phyloP scores from a whole-genome alignment of 1,140 invertebrate species.

The Macrobrachium rosenbergii region DNA sequence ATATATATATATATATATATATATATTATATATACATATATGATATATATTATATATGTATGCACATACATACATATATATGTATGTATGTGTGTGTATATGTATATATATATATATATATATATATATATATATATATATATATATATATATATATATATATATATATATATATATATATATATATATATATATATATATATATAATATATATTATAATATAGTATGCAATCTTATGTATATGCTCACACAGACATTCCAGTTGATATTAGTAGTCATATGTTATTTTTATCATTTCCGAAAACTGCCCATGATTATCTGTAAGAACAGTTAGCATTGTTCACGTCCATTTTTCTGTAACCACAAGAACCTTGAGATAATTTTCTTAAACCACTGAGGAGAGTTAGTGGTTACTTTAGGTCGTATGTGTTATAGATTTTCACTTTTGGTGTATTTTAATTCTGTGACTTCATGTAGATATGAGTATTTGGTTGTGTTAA shows the following conservation, averaged over 20 bases:
- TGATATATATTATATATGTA: background rate
- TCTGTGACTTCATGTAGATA: too few species aligned
- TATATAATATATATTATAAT: slow-evolving; percentile 5
- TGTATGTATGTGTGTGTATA: background rate
- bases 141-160: background rate
- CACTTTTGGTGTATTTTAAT: too few species aligned
- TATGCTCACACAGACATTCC: background rate
- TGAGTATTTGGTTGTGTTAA: too few species aligned
- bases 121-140: background rate
- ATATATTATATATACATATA: background rate
- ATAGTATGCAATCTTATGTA: background rate
- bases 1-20: slow-evolving; percentile 2
- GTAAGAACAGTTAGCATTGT: too few species aligned
- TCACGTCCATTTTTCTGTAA: too few species aligned
- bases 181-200: background rate
- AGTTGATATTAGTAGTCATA: background rate
- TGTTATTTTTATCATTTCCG: background rate
- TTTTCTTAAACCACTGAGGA: too few species aligned
- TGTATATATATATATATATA: slow-evolving; percentile 8
- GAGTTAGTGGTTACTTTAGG: too few species aligned
- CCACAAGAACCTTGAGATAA: too few species aligned
- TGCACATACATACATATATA: background rate
- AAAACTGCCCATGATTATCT: background rate
- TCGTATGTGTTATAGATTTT: too few species aligned
- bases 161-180: slow-evolving; percentile 16